Percentiles rank a stretch among this genome's conserved stretches.
Conservation (phyloP, 1,140 invertebrate species). For the Bombyx mori region ASM3026992v2 NC_085121.1:18071001-18071500, state of each 20-base stretch:
- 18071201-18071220: conserved; percentile 32
- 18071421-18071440: too few relatives aligned
- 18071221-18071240: conserved; percentile 48
- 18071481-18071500: too few relatives aligned
- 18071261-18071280: conserved; percentile 63
- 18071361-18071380: too few relatives aligned
- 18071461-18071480: too few relatives aligned
- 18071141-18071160: conserved; percentile 18
- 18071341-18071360: not conserved
- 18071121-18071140: conserved; percentile 28
- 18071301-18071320: conserved; percentile 32
- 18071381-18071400: not conserved
- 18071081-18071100: conserved; percentile 21
- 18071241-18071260: conserved; percentile 62
- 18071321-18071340: conserved; percentile 24
- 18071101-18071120: conserved; percentile 46
- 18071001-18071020: conserved; percentile 31
- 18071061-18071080: conserved; percentile 25
- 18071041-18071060: conserved; percentile 64
- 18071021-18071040: conserved; percentile 58
- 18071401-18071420: too few relatives aligned
- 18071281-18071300: conserved; percentile 50
- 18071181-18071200: conserved; percentile 39
- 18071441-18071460: too few relatives aligned
- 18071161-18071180: conserved; percentile 10